These are phyloP conservation scores for Linurgus olivaceus DNA, from an alignment of 2,797 vertebrate genomes.

Conservation along the genomic window DNA sequence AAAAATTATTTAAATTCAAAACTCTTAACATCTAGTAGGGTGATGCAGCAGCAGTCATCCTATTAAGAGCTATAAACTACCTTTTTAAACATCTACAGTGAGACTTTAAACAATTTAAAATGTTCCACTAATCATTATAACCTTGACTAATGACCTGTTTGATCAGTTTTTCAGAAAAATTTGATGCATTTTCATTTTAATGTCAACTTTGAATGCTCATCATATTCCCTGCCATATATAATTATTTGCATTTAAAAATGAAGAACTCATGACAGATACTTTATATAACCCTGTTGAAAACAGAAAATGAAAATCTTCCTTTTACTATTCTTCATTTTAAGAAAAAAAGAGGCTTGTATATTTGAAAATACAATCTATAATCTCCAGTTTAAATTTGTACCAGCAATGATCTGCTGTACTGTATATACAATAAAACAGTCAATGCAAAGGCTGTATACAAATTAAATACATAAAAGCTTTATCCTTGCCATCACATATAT, in stretches of 20 bases:
- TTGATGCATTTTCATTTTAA: slow-evolving; percentile 11
- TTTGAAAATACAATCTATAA: not conserved
- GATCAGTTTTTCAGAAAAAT: slow-evolving; percentile 23
- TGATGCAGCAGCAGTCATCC: not conserved
- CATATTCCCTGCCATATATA: slow-evolving; percentile 20
- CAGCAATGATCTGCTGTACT: not conserved
- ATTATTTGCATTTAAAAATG: slow-evolving; percentile 54
- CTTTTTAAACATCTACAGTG: not conserved
- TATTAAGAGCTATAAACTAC: not conserved
- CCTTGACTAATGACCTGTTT: slow-evolving; percentile 14
- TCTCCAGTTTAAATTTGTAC: not conserved
- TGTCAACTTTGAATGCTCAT: slow-evolving; percentile 17
- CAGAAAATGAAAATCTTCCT: not conserved
- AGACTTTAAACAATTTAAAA: slow-evolving; percentile 2
- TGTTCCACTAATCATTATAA: not conserved
- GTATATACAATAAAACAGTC: not conserved
- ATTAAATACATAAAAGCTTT: not conserved
- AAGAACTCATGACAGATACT: slow-evolving; percentile 36
- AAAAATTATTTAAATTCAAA: not conserved
- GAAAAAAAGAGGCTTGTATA: not conserved
- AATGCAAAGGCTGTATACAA: not conserved
- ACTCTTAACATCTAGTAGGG: not conserved
- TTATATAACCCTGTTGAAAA: slow-evolving; percentile 5
- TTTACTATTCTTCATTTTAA: not conserved
- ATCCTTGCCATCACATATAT: not conserved